phyloP scores from a whole-genome alignment of 1,140 invertebrate genomes.

The Saccostrea cuccullata region DNA sequence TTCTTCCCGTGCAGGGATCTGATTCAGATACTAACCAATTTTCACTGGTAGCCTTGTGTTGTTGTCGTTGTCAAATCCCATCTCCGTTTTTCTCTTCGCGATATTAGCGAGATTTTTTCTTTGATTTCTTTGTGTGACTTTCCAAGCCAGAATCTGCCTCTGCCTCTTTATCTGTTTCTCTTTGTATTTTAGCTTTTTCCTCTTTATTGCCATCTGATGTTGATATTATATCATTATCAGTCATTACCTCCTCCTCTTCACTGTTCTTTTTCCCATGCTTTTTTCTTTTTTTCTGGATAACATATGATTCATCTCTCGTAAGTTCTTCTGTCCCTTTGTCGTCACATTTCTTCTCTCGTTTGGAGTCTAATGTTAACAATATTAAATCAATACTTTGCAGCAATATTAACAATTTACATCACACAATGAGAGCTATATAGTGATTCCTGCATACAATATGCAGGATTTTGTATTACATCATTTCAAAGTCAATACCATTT shows the following conservation, averaged over 20 bases:
- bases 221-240: background rate
- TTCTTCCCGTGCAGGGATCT: no score
- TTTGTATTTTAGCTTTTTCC: background rate
- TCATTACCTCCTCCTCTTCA: background rate
- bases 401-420: background rate
- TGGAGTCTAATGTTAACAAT: background rate
- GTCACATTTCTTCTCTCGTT: background rate
- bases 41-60: no score
- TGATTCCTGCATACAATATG: background rate
- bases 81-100: constrained; percentile 31
- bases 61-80: no score
- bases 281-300: constrained; percentile 45
- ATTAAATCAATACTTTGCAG: background rate
- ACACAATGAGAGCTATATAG: background rate
- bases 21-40: no score
- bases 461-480: background rate
- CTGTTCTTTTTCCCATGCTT: constrained; percentile 5
- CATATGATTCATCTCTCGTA: background rate
- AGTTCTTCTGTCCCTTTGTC: background rate
- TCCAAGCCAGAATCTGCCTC: no score
- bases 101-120: no score
- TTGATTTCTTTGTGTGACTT: background rate
- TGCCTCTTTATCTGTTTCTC: no score
- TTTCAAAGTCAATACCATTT: background rate
- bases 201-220: constrained; percentile 26